These are phyloP conservation scores for Manis javanica DNA, from an alignment of 2,797 vertebrate genomes.

Conservation along the genomic window DNA sequence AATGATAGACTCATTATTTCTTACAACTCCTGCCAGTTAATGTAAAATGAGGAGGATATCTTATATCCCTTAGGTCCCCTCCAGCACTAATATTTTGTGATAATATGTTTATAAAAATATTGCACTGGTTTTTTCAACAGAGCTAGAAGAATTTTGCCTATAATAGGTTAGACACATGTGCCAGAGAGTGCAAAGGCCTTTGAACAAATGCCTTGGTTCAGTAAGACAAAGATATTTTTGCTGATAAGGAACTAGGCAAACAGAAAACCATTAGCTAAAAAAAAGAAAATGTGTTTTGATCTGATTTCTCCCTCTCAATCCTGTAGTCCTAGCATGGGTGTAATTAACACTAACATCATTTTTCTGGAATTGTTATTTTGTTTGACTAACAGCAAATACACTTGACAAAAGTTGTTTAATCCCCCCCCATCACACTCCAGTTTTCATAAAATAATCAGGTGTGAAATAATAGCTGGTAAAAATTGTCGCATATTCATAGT, in stretches of 20 bases:
- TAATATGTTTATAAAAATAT: background rate
- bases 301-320: background rate
- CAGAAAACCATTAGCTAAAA: background rate
- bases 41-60: background rate
- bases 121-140: background rate
- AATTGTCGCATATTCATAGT: too few species aligned
- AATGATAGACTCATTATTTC: constrained; percentile 2
- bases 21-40: background rate
- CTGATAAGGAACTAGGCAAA: background rate
- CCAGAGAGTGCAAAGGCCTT: background rate
- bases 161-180: background rate
- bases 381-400: constrained; percentile 20
- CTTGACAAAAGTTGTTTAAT: background rate
- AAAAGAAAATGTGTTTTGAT: background rate
- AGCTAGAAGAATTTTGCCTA: background rate
- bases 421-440: background rate
- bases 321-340: background rate
- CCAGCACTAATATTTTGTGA: background rate
- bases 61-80: background rate
- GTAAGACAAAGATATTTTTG: background rate
- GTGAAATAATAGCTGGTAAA: background rate
- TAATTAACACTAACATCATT: background rate
- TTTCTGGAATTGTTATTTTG: background rate
- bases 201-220: constrained; percentile 11
- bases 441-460: background rate